These are phyloP conservation scores for human (Homo sapiens) DNA, from an alignment of 2,113 vertebrate species.

Conservation along the genomic window GRCh38 chr1:148194001-148194500, in stretches of 20 bases:
- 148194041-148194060: conserved; percentile 19
- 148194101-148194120: conserved; percentile 57
- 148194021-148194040: neutral
- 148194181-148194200: neutral
- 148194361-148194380: conserved; percentile 72
- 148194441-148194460: conserved; percentile 75
- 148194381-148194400: conserved; percentile 72
- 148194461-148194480: conserved; percentile 73
- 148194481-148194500: conserved; percentile 54
- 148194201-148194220: conserved; percentile 33
- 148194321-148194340: conserved; percentile 75
- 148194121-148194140: neutral
- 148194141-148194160: neutral
- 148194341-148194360: conserved; percentile 69
- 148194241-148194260: conserved; percentile 73
- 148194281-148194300: conserved; percentile 55
- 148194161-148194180: neutral
- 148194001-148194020: conserved; percentile 7
- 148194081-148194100: conserved; percentile 35
- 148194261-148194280: conserved; percentile 73
- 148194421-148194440: conserved; percentile 67
- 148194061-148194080: conserved; percentile 29
- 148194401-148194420: conserved; percentile 73
- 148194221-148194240: conserved; percentile 35
- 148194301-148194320: conserved; percentile 73